phyloP scores from a whole-genome alignment of 2,888 invertebrate species.

The Allophyes oxyacanthae region DNA sequence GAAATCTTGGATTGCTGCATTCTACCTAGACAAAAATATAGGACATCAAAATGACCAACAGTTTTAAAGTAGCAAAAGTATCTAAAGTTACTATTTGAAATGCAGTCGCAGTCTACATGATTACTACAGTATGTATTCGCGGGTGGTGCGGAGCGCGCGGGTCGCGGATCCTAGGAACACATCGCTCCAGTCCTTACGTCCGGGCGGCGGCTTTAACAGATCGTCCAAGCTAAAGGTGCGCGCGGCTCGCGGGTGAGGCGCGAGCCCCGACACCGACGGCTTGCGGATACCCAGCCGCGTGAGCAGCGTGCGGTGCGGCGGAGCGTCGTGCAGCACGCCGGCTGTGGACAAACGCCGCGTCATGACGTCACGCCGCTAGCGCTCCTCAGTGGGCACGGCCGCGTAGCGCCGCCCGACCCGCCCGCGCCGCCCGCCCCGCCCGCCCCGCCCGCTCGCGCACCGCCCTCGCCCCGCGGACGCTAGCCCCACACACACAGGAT shows the following conservation, averaged over 20 bases:
- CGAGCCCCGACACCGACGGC: constrained; percentile 95
- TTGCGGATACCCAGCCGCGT: constrained; percentile 96
- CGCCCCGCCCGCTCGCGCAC: constrained; percentile 4
- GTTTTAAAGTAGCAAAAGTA: constrained; percentile 7
- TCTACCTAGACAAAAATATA: constrained; percentile 24
- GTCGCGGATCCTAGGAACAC: constrained; percentile 67
- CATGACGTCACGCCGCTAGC: constrained; percentile 48
- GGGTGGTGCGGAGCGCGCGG: constrained; percentile 78
- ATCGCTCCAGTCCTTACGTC: constrained; percentile 92
- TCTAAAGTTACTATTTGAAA: constrained; percentile 27
- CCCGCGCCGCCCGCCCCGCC: constrained; percentile 56
- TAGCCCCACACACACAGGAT: constrained; percentile 75
- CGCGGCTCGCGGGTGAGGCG: constrained; percentile 92
- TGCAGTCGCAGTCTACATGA: constrained; percentile 39
- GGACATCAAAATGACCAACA: constrained; percentile 9
- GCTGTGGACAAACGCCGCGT: constrained; percentile 87
- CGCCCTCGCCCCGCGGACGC: constrained; percentile 44
- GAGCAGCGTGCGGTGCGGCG: constrained; percentile 92
- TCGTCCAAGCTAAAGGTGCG: constrained; percentile 96
- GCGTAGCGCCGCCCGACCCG: constrained; percentile 60
- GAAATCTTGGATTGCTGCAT: constrained; percentile 21
- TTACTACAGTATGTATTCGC: constrained; percentile 38
- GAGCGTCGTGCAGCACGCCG: constrained; percentile 78
- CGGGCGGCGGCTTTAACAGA: constrained; percentile 95
- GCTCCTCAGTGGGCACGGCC: constrained; percentile 56